Base-by-base conservation (phyloP, 2,888 invertebrate species). In the Alentia gelatinosa region DNA sequence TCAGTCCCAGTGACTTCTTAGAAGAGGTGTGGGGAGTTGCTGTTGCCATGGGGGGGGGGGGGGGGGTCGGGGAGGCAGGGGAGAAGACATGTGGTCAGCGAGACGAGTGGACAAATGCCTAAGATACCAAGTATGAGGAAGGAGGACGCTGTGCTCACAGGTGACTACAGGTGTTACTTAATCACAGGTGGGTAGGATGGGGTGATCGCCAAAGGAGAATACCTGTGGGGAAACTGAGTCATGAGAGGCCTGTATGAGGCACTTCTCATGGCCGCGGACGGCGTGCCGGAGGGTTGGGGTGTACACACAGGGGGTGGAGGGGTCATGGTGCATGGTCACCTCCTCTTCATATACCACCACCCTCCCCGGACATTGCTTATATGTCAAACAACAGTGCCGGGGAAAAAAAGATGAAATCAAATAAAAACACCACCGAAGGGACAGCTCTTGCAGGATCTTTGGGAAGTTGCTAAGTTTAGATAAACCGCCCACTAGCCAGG, bases 11-110 rank as follows among this genome's bases (percentile, higher is more conserved):
- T 56, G 19, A n/a, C 19, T 56, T 79, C 79, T 79, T 15, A 79
- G 79, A 79, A 79, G 79, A 26, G 47, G 86, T 12, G 42, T 5
- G 4, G 42, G 50, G 47, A 33, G 86, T 86, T 30, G 47, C n/a
- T 40, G 86, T 86, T 86, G 50, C 47, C 86, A 86, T 86, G 86
- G 42, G 50, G 39, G n/a, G n/a, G n/a, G n/a, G n/a, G n/a, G n/a
- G n/a, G n/a, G n/a, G n/a, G n/a, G n/a, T n/a, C n/a, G n/a, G n/a
- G n/a, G n/a, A n/a, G n/a, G n/a, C n/a, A n/a, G n/a, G n/a, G n/a
- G n/a, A n/a, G n/a, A n/a, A n/a, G 33, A 30, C 86, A 47, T 86
- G 86, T 86, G 86, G 86, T 86, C 86, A 86, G 86, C 50, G 86
- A 47, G 86, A 1, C 42, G 86, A 86, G 86, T 86, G 86, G 86